phyloP scores from a whole-genome alignment of 2,797 vertebrate genomes.

The Cichlasoma orientale region DNA sequence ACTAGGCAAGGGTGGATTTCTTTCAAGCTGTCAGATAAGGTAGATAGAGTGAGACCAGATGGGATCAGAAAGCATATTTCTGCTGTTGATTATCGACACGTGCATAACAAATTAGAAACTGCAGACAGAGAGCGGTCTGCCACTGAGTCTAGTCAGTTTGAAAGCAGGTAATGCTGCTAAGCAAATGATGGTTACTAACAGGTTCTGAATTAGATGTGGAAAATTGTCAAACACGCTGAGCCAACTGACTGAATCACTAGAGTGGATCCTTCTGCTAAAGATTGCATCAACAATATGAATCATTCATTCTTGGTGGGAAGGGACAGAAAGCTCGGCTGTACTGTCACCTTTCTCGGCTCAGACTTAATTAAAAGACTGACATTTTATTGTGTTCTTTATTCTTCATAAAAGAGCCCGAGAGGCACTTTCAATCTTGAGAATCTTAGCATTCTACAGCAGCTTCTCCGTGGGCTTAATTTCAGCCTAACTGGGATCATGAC shows the following conservation, averaged over 20 bases:
- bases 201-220: constrained; percentile 11
- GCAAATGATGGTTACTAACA: constrained; percentile 21
- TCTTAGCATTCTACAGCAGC: not conserved
- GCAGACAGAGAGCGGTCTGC: constrained; percentile 1
- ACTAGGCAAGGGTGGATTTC: constrained; percentile 58
- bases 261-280: constrained; percentile 30
- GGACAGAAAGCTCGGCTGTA: not conserved
- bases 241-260: constrained; percentile 1
- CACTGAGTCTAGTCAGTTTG: not conserved
- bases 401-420: not conserved
- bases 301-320: not conserved
- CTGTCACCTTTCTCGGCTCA: not conserved
- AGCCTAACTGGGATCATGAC: constrained; percentile 7
- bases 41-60: constrained; percentile 37
- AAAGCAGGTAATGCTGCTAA: not conserved
- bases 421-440: not conserved
- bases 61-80: constrained; percentile 23
- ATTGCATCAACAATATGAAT: constrained; percentile 18
- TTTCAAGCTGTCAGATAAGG: constrained; percentile 42
- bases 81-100: constrained; percentile 24
- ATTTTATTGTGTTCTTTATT: not conserved
- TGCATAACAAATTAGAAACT: constrained; percentile 34
- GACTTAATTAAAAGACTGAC: not conserved
- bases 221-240: constrained; percentile 3
- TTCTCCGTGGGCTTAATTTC: not conserved